phyloP scores from a whole-genome alignment of 2,797 vertebrate species.

The Acanthopagrus latus region DNA sequence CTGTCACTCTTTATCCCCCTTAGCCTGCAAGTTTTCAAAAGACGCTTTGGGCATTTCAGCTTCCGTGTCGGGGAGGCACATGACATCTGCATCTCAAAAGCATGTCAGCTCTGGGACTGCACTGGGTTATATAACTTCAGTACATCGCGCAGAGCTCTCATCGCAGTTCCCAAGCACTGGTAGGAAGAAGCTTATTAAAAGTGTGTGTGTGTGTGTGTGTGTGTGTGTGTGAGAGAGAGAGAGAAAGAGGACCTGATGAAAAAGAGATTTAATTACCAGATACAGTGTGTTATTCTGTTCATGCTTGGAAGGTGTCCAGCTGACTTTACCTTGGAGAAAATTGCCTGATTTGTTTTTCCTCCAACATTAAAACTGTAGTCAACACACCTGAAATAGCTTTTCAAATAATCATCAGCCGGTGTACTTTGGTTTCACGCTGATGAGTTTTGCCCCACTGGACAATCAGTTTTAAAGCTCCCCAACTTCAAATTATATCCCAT shows the following conservation, averaged over 20 bases:
- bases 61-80: conserved; percentile 34
- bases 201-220: conserved; percentile 6
- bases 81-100: conserved; percentile 26
- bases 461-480: conserved; percentile 12
- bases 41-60: conserved; percentile 28
- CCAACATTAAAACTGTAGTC: conserved; percentile 41
- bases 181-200: conserved; percentile 46
- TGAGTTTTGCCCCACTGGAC: not conserved
- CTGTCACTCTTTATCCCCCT: conserved; percentile 27
- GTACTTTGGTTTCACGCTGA: not conserved
- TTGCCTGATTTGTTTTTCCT: conserved; percentile 39
- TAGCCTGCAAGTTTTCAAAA: conserved; percentile 17
- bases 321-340: conserved; percentile 50
- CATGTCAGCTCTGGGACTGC: conserved; percentile 33
- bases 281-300: conserved; percentile 42
- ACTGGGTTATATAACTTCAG: conserved; percentile 25
- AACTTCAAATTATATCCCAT: not conserved
- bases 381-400: conserved; percentile 38
- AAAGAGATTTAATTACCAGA: conserved; percentile 66
- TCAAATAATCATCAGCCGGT: conserved; percentile 26
- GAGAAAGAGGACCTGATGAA: conserved; percentile 41
- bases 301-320: conserved; percentile 37
- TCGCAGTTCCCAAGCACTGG: conserved; percentile 20
- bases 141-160: conserved; percentile 8
- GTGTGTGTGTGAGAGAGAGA: not conserved